Evolutionary conservation across 2,888 invertebrate species (phyloP), one percentile per base, ranked within the genome.

Genomic region (Bedellia somnulentella): DNA sequence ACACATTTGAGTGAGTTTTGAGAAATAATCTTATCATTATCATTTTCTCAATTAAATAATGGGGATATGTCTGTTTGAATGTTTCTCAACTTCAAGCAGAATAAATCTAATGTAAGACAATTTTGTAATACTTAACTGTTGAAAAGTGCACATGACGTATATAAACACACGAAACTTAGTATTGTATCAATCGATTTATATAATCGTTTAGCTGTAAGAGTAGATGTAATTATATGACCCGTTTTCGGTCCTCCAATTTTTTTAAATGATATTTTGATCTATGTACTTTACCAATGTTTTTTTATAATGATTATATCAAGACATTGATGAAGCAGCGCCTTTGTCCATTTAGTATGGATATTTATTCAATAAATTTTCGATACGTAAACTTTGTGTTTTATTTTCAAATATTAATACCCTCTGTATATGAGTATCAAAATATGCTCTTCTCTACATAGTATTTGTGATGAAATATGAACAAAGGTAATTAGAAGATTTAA

Each of bases 291-390:
- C 39, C 55, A 58, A 59, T 71, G 68, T 68, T 57, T 66, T 68
- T 59, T 47, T 63, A 59, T 38, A 24, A 11, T 13, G 2, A 10
- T 47, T 45, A 38, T 54, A 54, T 60, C 47, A 57, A 56, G 48
- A 61, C 66, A 66, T 64, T 71, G 60, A 41, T 57, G 49, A 61
- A 58, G 60, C 21, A 52, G 51, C 54, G 51, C 49, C 45, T 50
- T 46, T 68, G 59, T 71, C 67, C 68, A 64, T 64, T 52, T 50
- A 49, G 55, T 57, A 64, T 68, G 68, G 67, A 70, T 61, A 63
- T 53, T 66, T 61, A 68, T 24, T 21, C 28, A 70, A 47, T 58
- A 55, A 56, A 29, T n/a, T 22, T 54, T 60, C 52, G 57, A 62
- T 53, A 52, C 52, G 45, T 37, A 37, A 35, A 10, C 35, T 15